Evolutionary conservation across 2,797 vertebrate species (phyloP).

Genomic region (Micropoecilia bifurca): DNA sequence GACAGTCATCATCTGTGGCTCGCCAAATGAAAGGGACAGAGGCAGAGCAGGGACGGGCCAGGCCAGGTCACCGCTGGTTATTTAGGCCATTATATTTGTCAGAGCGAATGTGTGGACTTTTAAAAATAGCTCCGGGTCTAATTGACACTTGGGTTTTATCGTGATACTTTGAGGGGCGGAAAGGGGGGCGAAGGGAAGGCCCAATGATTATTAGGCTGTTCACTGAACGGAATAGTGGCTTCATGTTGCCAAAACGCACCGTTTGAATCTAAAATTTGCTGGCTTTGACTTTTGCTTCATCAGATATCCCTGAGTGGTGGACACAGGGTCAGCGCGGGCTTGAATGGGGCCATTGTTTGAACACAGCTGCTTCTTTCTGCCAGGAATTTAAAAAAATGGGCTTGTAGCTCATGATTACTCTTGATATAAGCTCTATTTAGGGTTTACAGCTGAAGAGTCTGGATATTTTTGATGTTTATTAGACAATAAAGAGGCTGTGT

Average conservation of each 20-base stretch:
- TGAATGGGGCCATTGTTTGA: constrained; percentile 71
- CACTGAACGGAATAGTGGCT: constrained; percentile 19
- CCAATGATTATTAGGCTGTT: constrained; percentile 30
- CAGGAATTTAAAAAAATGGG: constrained; percentile 59
- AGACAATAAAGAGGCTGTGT: neutral
- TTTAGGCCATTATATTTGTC: constrained; percentile 57
- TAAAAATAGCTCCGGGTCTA: constrained; percentile 55
- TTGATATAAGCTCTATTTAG: constrained; percentile 32
- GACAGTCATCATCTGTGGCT: constrained; percentile 62
- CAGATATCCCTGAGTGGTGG: constrained; percentile 36
- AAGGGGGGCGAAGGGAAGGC: neutral
- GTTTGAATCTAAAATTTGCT: constrained; percentile 16
- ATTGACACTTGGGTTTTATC: constrained; percentile 41
- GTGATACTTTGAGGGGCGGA: constrained; percentile 12
- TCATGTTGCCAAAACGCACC: constrained; percentile 13
- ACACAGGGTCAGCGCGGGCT: constrained; percentile 36
- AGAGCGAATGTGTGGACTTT: constrained; percentile 44
- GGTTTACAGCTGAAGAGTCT: constrained; percentile 16
- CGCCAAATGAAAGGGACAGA: constrained; percentile 52
- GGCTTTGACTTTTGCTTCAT: constrained; percentile 29
- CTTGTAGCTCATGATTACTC: constrained; percentile 25
- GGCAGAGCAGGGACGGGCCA: constrained; percentile 32
- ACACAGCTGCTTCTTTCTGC: constrained; percentile 64
- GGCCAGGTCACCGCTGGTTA: constrained; percentile 46
- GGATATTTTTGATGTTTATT: constrained; percentile 19